phyloP scores from a whole-genome alignment of 2,113 vertebrate genomes.

The Capreolus pygargus region DNA sequence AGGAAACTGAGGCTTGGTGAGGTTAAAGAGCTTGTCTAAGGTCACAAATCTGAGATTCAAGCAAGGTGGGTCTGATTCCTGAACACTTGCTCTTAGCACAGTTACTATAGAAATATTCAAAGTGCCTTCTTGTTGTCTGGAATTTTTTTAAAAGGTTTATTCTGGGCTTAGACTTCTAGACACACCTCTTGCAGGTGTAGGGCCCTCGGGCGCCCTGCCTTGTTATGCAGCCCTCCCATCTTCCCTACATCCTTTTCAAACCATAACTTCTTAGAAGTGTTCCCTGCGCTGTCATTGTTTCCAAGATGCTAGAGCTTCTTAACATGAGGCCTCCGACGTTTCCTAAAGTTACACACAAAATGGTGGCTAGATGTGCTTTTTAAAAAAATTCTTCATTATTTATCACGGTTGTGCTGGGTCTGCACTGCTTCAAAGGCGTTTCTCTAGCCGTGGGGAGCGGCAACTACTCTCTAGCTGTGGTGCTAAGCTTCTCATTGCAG shows the following conservation, averaged over 20 bases:
- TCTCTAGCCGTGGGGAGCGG: not conserved
- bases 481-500: not conserved
- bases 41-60: not conserved
- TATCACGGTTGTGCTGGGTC: not conserved
- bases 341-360: not conserved
- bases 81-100: not conserved
- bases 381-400: not conserved
- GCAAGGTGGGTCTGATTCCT: not conserved
- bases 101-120: not conserved
- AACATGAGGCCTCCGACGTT: not conserved
- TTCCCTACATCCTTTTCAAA: not conserved
- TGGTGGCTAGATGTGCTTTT: not conserved
- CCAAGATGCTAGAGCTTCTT: not conserved
- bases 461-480: not conserved
- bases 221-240: fast-evolving
- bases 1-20: not conserved
- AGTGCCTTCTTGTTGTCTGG: not conserved
- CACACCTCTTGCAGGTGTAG: not conserved
- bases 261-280: not conserved
- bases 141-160: not conserved
- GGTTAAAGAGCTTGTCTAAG: not conserved
- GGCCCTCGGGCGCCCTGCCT: not conserved
- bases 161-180: not conserved
- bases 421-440: not conserved
- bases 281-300: not conserved